Percentiles rank a stretch among this genome's conserved stretches.
phyloP scores from a whole-genome alignment of 2,113 vertebrate genomes.

The Nettapus auritus region DNA sequence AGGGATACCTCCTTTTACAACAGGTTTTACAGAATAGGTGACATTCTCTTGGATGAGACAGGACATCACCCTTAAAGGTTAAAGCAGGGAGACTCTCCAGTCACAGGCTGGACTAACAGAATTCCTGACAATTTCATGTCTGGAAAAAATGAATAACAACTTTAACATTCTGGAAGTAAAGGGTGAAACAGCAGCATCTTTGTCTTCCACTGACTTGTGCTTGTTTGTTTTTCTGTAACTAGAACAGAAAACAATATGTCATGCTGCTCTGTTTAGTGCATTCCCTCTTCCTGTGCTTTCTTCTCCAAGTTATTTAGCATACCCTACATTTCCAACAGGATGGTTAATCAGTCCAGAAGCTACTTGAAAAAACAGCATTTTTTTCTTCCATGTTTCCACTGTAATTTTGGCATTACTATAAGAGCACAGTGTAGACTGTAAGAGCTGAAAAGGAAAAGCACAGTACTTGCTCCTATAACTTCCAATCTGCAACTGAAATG shows the following conservation, averaged over 20 bases:
- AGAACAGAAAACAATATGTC: not conserved
- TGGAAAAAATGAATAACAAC: not conserved
- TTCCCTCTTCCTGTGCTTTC: not conserved
- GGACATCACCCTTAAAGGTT: not conserved
- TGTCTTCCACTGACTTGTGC: not conserved
- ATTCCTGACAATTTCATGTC: not conserved
- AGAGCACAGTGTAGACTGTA: not conserved
- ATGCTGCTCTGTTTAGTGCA: not conserved
- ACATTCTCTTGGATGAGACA: not conserved
- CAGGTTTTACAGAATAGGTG: not conserved
- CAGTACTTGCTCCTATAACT: not conserved
- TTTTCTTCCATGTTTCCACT: not conserved
- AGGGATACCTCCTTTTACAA: not conserved
- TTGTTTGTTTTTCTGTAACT: not conserved
- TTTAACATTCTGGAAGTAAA: not conserved
- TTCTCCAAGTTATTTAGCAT: not conserved
- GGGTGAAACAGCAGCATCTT: not conserved
- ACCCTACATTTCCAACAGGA: not conserved
- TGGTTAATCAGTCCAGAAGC: not conserved
- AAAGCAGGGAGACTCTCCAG: not conserved
- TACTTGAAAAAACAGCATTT: not conserved
- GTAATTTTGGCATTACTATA: not conserved
- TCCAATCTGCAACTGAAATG: not conserved
- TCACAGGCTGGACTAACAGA: not conserved
- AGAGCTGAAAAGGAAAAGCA: not conserved